Conservation (phyloP, 2,888 invertebrate species). For the Crepidodera aurea region DNA sequence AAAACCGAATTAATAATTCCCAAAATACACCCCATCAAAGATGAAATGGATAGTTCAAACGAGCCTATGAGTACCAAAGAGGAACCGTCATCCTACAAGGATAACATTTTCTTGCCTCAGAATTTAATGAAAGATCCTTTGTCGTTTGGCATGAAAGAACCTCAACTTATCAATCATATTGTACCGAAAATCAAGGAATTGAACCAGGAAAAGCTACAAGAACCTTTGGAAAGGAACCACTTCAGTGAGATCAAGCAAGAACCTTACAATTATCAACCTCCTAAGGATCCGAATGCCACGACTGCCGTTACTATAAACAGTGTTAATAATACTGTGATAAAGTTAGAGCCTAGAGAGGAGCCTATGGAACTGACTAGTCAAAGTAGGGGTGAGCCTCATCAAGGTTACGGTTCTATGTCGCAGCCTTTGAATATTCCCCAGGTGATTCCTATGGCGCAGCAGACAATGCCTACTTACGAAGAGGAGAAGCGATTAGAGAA, state of each 20-base stretch:
- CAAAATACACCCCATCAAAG: conserved; percentile 63
- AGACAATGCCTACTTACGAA: conserved; percentile 50
- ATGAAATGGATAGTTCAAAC: conserved; percentile 55
- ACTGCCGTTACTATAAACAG: conserved; percentile 41
- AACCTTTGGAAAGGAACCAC: conserved; percentile 56
- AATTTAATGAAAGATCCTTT: conserved; percentile 51
- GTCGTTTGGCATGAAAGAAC: conserved; percentile 54
- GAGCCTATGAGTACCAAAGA: conserved; percentile 47
- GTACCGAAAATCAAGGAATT: conserved; percentile 52
- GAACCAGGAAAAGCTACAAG: conserved; percentile 47
- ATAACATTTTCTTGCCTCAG: conserved; percentile 52
- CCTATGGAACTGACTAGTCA: conserved; percentile 60
- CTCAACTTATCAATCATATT: conserved; percentile 46
- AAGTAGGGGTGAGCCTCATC: conserved; percentile 41
- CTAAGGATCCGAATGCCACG: conserved; percentile 41
- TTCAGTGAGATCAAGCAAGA: conserved; percentile 51
- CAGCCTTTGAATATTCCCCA: conserved; percentile 58
- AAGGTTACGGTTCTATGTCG: conserved; percentile 35
- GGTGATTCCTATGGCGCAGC: conserved; percentile 54
- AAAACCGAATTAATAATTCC: conserved; percentile 72
- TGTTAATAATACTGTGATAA: conserved; percentile 50
- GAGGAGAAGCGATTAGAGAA: conserved; percentile 52
- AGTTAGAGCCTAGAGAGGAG: conserved; percentile 59
- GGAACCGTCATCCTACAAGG: conserved; percentile 27
- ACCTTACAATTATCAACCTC: conserved; percentile 43